Base-by-base conservation (phyloP, 1,140 invertebrate genomes). In the Sitodiplosis mosellana region DNA sequence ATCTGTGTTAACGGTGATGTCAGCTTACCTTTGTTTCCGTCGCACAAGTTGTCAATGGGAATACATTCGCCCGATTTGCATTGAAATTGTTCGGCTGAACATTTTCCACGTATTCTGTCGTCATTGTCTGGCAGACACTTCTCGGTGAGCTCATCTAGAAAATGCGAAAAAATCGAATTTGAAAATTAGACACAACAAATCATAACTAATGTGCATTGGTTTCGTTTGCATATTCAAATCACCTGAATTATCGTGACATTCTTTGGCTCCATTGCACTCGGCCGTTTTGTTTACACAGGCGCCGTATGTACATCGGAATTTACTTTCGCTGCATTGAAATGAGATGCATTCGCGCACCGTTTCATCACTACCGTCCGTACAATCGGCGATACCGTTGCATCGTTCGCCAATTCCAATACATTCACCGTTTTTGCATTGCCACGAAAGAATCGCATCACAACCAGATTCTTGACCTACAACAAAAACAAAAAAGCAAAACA, bases 231-330 rank as follows among this genome's bases (percentile, higher is more conserved):
- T 7, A 20, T 6, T 18, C 6, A 43, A 52, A 40, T 88, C 85
- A 59, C 89, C 86, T 2, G 81, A 83, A 20, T 72, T 70, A 55
- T 83, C 78, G 0, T 66, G 49, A 55, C 82, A 87, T 44, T 86
- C 72, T n/a, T 57, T 55, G 2, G 62, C 48, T 0, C 69, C 68
- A 58, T 87, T 72, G 45, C 71, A 73, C 50, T 76, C 72, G 7
- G 72, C 73, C 43, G 69, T 66, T 7, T 64, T 60, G 51, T 76
- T 65, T 22, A 83, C 74, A 55, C 83, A 87, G 33, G 72, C 76
- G 52, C 75, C 72, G 48, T 73, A 73, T 2, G 59, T 60, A 47
- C 72, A 75, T 33, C 64, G 61, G 50, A 66, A 73, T 27, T 64
- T 53, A 46, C 65, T 55, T 0, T 50, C 46, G 1, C 61, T 58